These are phyloP conservation scores for Drosophila lacteicornis DNA, from an alignment of 1,140 invertebrate species.

Conservation along the genomic window DNA sequence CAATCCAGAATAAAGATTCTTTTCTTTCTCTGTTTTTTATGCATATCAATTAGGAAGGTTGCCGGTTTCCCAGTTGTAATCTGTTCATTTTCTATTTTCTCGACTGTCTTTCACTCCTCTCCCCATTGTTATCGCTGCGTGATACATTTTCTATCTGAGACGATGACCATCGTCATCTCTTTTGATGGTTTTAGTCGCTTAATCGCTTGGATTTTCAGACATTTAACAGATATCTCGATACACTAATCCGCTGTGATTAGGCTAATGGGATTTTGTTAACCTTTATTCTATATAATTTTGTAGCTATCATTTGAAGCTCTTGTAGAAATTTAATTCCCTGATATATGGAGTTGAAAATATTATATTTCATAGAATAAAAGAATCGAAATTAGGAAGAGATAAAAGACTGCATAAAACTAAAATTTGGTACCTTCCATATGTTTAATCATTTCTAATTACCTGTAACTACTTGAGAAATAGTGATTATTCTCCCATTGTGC, in stretches of 20 bases:
- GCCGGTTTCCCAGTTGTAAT: slow-evolving; percentile 50
- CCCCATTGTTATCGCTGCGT: background rate
- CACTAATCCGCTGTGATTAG: slow-evolving; percentile 16
- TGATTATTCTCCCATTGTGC: slow-evolving; percentile 16
- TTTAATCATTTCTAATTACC: background rate
- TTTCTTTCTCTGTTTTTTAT: slow-evolving; percentile 30
- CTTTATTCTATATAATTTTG: background rate
- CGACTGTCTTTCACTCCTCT: background rate
- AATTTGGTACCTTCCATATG: background rate
- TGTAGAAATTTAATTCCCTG: background rate
- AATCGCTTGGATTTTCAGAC: slow-evolving; percentile 26
- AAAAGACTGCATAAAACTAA: background rate
- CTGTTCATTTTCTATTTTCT: slow-evolving; percentile 5
- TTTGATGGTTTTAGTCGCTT: slow-evolving; percentile 41
- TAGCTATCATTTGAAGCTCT: background rate
- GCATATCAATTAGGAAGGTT: slow-evolving; percentile 54
- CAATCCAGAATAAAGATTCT: background rate
- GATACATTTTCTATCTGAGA: slow-evolving; percentile 15
- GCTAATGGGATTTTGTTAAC: slow-evolving; percentile 2
- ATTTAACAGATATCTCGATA: background rate
- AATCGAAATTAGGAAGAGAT: background rate
- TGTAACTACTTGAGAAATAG: too few relatives aligned
- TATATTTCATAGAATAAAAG: background rate
- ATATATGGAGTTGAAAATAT: background rate
- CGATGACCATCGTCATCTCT: slow-evolving; percentile 23